phyloP scores from a whole-genome alignment of 37 sponge, comb jelly and placozoan species.

The Geodia barretti region DNA sequence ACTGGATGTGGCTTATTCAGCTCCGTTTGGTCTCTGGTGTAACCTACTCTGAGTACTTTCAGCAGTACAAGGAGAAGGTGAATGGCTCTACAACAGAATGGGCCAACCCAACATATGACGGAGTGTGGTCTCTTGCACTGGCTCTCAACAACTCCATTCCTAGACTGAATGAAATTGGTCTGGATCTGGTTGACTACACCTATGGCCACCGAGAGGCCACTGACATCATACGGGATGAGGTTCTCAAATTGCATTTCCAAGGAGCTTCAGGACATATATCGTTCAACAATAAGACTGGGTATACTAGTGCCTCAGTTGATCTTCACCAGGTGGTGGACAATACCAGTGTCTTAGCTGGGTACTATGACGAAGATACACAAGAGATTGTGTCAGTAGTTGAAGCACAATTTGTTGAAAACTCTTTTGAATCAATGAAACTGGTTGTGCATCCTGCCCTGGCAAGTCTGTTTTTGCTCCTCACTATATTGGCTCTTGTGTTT shows the following conservation, averaged over 20 bases:
- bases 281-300: conserved; percentile 8
- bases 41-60: conserved; percentile 9
- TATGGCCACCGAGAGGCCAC: background rate
- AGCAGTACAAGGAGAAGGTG: conserved; percentile 4
- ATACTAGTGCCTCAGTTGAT: background rate
- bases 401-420: too few species aligned
- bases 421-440: too few species aligned
- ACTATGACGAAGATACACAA: too few species aligned
- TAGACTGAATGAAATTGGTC: background rate
- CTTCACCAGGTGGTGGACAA: too few species aligned
- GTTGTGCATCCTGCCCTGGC: too few species aligned
- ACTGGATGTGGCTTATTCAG: background rate
- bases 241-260: conserved; percentile 20
- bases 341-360: too few species aligned
- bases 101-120: conserved; percentile 22
- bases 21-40: background rate
- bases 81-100: too few species aligned
- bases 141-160: conserved; percentile 29
- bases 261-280: conserved; percentile 33
- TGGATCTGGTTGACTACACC: background rate
- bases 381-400: too few species aligned
- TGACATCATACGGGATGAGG: background rate
- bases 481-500: too few species aligned
- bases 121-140: conserved; percentile 28
- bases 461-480: too few species aligned